Evolutionary conservation across 2,888 invertebrate species (phyloP).

Genomic region (Labia minor): DNA sequence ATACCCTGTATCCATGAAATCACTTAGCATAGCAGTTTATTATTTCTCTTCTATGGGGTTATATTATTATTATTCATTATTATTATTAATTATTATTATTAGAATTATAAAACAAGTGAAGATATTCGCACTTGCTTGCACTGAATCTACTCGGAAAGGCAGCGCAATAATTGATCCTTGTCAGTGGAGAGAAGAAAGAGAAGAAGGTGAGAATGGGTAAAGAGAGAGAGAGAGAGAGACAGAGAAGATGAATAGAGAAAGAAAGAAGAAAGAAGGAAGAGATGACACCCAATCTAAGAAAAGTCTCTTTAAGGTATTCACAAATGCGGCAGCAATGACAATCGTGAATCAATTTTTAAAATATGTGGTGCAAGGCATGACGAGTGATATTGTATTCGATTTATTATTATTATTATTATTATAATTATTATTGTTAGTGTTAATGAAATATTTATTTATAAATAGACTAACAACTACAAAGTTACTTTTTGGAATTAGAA

Average conservation of each 20-base stretch:
- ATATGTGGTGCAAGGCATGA: neutral
- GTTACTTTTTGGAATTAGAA: neutral
- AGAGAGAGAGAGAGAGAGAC: neutral
- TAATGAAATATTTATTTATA: constrained; percentile 13
- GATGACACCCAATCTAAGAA: constrained; percentile 7
- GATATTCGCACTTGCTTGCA: constrained; percentile 23
- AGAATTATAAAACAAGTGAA: constrained; percentile 17
- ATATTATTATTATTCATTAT: constrained; percentile 8
- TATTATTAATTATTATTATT: constrained; percentile 16
- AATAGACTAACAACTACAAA: neutral
- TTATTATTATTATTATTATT: neutral
- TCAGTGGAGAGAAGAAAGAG: constrained; percentile 1
- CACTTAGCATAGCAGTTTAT: constrained; percentile 37
- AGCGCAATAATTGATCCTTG: constrained; percentile 25
- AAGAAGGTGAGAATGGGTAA: neutral
- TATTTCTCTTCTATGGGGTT: constrained; percentile 24
- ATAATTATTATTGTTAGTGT: too few relatives aligned
- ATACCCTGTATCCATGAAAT: constrained; percentile 88
- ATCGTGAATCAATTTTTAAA: neutral
- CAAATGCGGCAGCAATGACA: neutral
- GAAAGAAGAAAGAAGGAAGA: neutral
- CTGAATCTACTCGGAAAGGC: constrained; percentile 26
- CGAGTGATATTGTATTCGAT: constrained; percentile 2
- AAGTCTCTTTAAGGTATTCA: neutral
- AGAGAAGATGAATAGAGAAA: neutral